Conservation (phyloP, 2,888 invertebrate genomes). For the Oscheius myriophilus region DNA sequence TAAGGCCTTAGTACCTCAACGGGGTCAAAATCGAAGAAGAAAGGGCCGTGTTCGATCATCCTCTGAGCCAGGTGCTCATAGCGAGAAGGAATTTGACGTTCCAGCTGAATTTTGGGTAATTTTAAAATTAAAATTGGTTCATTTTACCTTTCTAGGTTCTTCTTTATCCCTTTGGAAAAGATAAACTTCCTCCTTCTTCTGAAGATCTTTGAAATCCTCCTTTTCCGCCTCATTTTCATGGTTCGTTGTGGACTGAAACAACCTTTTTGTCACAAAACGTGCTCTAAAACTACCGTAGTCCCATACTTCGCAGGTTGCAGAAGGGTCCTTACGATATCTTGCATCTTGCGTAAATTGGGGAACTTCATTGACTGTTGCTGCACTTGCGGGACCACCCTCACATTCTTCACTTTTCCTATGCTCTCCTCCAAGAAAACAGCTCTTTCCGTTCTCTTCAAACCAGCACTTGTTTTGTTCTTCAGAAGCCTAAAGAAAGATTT, state of each 20-base stretch:
- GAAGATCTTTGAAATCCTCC: not conserved
- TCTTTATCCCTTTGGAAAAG: not conserved
- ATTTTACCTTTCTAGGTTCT: not conserved
- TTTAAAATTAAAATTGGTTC: too few species aligned
- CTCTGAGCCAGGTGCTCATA: conserved; percentile 8
- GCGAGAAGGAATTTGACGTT: not conserved
- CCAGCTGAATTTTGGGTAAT: too few species aligned
- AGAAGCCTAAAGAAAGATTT: too few species aligned
- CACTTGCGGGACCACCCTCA: not conserved
- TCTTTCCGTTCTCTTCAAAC: too few species aligned
- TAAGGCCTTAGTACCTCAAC: conserved; percentile 1
- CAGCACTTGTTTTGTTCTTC: too few species aligned
- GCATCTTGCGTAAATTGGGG: conserved; percentile 3
- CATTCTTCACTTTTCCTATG: not conserved
- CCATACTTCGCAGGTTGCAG: not conserved
- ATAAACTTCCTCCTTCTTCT: not conserved
- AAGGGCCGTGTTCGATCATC: conserved; percentile 26
- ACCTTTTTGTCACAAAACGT: too few species aligned
- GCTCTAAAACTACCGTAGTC: not conserved
- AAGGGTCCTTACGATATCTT: not conserved
- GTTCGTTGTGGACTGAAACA: too few species aligned
- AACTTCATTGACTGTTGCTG: conserved; percentile 7
- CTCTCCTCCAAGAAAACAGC: not conserved
- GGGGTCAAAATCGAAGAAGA: conserved; percentile 14
- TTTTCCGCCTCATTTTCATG: not conserved